Conservation (phyloP, 2,797 vertebrate species). For the Rachycentron canadum region DNA sequence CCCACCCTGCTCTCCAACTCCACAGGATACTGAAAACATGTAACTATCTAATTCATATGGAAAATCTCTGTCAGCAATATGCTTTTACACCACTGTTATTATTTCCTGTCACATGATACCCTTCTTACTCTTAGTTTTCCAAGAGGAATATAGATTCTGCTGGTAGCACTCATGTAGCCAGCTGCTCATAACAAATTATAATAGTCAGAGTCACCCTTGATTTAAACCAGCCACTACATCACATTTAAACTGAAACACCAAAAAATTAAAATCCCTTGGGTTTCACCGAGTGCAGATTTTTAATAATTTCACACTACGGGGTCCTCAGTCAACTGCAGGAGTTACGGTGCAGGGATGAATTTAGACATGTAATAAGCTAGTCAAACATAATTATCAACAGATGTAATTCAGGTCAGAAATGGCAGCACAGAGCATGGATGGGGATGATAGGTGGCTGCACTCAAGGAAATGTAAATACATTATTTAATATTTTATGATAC, state of each 20-base stretch:
- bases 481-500: slow-evolving; percentile 70
- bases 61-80: slow-evolving; percentile 74
- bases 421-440: slow-evolving; percentile 40
- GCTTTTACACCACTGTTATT: slow-evolving; percentile 64
- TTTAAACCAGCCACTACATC: slow-evolving; percentile 48
- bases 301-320: slow-evolving; percentile 52
- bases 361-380: slow-evolving; percentile 49
- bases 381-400: slow-evolving; percentile 67
- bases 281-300: slow-evolving; percentile 43
- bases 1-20: slow-evolving; percentile 25
- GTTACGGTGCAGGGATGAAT: slow-evolving; percentile 44
- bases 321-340: slow-evolving; percentile 43
- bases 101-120: slow-evolving; percentile 73
- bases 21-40: slow-evolving; percentile 46
- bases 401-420: slow-evolving; percentile 62
- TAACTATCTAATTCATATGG: slow-evolving; percentile 63
- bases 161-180: slow-evolving; percentile 41
- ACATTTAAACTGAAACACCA: slow-evolving; percentile 36
- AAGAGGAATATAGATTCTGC: slow-evolving; percentile 48
- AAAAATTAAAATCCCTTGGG: slow-evolving; percentile 23
- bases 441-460: slow-evolving; percentile 49
- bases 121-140: slow-evolving; percentile 31
- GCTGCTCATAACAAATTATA: slow-evolving; percentile 55
- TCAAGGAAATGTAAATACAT: slow-evolving; percentile 68
- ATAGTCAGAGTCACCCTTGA: slow-evolving; percentile 27